phyloP scores from a whole-genome alignment of 2,888 invertebrate species.

The Syrista parreyssii region DNA sequence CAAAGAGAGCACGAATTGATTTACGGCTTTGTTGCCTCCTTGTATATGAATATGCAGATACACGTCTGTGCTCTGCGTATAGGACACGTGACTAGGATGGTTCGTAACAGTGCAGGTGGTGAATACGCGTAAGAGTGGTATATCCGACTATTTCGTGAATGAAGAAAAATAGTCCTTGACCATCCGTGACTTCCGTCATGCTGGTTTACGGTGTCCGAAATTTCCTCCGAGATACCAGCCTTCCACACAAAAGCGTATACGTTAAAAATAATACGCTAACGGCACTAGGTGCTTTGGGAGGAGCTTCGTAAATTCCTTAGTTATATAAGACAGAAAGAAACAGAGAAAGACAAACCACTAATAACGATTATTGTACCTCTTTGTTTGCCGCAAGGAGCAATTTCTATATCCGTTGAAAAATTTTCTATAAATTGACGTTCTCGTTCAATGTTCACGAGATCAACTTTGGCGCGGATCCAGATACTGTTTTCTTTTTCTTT shows the following conservation, averaged over 20 bases:
- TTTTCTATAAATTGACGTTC: not conserved
- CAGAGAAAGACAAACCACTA: not conserved
- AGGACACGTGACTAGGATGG: too few relatives aligned
- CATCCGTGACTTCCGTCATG: not conserved
- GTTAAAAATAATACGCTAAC: not conserved
- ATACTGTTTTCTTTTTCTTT: not conserved
- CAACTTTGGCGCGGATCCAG: not conserved
- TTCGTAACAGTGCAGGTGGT: not conserved
- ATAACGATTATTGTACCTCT: not conserved
- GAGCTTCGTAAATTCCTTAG: not conserved
- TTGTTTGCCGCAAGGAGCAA: not conserved
- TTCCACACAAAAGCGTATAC: not conserved
- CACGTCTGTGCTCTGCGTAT: not conserved
- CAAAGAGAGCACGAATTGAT: not conserved
- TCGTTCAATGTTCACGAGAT: not conserved
- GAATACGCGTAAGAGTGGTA: not conserved
- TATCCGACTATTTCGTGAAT: not conserved
- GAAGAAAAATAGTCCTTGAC: not conserved
- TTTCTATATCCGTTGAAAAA: not conserved
- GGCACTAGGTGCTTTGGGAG: not conserved
- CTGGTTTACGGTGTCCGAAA: not conserved
- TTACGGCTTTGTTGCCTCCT: not conserved
- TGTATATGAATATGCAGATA: not conserved
- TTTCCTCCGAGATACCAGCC: not conserved
- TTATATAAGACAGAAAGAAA: not conserved